phyloP scores from a whole-genome alignment of 64 coral and sea anemone species.

The Trachythela sp. region DNA sequence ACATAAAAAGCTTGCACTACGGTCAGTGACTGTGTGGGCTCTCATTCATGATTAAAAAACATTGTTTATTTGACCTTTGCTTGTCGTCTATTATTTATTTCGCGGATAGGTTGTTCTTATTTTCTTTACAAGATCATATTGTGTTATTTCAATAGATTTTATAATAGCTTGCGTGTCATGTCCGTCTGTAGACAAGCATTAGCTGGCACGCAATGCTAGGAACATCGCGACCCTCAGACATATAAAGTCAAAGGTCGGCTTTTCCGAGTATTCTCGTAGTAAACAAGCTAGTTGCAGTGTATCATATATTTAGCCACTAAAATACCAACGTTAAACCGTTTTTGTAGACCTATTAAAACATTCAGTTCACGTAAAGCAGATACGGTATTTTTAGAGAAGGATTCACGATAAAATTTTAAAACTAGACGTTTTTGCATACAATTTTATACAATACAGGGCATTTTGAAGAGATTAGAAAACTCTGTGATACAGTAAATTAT shows the following conservation, averaged over 20 bases:
- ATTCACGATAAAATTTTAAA: too few relatives aligned
- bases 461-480: too few relatives aligned
- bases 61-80: constrained; percentile 3
- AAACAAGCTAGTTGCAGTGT: not conserved
- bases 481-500: too few relatives aligned
- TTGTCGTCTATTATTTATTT: not conserved
- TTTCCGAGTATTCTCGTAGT: not conserved
- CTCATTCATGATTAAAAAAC: not conserved
- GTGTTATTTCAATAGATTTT: not conserved
- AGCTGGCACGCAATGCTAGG: not conserved
- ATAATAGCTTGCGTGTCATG: not conserved
- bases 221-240: not conserved
- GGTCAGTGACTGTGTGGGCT: not conserved
- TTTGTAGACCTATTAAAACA: too few relatives aligned
- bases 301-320: not conserved
- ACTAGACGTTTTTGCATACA: too few relatives aligned
- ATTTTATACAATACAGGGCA: too few relatives aligned
- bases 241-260: constrained; percentile 24
- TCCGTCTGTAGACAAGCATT: not conserved
- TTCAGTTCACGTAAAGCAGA: too few relatives aligned
- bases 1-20: not conserved
- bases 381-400: too few relatives aligned
- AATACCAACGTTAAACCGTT: not conserved
- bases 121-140: not conserved
- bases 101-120: not conserved